Evolutionary conservation across 2,797 vertebrate species (phyloP).

Genomic region (Hemibagrus guttatus): DNA sequence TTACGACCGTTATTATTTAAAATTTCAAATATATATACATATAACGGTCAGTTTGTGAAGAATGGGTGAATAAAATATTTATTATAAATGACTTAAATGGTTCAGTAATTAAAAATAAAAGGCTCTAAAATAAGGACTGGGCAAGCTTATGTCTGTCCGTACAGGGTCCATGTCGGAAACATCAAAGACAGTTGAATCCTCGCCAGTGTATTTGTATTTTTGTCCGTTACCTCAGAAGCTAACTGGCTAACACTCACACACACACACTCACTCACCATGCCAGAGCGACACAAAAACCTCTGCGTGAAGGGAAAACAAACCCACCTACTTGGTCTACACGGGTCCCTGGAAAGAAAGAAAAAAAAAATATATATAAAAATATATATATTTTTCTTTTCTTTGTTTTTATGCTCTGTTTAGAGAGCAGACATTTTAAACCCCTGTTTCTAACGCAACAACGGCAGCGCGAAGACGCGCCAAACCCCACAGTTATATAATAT

Average conservation of each 20-base stretch:
- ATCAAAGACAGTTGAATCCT: not conserved
- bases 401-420: not conserved
- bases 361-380: too few species aligned
- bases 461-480: too few species aligned
- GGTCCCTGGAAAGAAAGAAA: not conserved
- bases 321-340: too few species aligned
- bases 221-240: conserved; percentile 17
- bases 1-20: not conserved
- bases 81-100: too few species aligned
- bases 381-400: too few species aligned
- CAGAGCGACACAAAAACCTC: not conserved
- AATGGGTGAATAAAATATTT: too few species aligned
- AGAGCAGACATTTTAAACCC: not conserved
- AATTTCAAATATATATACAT: not conserved
- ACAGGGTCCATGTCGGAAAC: not conserved
- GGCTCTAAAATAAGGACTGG: too few species aligned
- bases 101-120: too few species aligned
- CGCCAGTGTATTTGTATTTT: not conserved
- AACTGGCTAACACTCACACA: not conserved
- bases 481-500: too few species aligned
- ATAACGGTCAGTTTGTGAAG: not conserved
- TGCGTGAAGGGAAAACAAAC: not conserved
- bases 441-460: too few species aligned
- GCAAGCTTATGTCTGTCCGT: too few species aligned
- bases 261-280: not conserved